These are phyloP conservation scores for Choreutis nemorana DNA, from an alignment of 2,888 invertebrate species.

Conservation along the genomic window DNA sequence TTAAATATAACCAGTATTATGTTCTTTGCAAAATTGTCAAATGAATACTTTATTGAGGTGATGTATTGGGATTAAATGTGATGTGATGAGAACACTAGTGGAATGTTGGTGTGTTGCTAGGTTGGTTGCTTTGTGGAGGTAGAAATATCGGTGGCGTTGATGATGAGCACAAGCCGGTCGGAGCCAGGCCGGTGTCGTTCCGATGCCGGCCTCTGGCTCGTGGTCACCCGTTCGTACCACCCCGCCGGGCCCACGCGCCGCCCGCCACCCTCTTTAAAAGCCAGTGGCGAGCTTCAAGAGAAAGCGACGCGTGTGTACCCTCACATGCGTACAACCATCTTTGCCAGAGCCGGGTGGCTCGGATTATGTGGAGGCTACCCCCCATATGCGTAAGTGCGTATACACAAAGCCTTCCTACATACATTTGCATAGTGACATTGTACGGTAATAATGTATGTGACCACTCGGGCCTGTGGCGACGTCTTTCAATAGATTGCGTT, in stretches of 20 bases:
- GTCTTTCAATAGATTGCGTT: conserved; percentile 57
- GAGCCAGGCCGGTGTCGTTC: conserved; percentile 42
- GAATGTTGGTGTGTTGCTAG: no score
- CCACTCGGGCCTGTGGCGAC: conserved; percentile 52
- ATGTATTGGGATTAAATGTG: no score
- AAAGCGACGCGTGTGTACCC: conserved; percentile 66
- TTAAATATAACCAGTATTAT: no score
- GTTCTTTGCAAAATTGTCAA: no score
- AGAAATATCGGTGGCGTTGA: no score
- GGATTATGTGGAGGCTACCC: conserved; percentile 56
- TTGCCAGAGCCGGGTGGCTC: conserved; percentile 45
- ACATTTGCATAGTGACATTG: conserved; percentile 67
- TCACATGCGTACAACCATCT: conserved; percentile 62
- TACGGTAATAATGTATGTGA: conserved; percentile 65
- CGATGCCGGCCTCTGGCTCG: no score
- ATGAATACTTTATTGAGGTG: no score
- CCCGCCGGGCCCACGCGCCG: conserved; percentile 25
- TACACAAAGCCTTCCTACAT: conserved; percentile 62
- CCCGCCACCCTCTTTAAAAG: conserved; percentile 64
- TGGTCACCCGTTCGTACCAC: conserved; percentile 67
- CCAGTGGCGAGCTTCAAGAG: conserved; percentile 69
- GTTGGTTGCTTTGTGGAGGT: no score
- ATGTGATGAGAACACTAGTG: no score
- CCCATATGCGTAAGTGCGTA: conserved; percentile 63
- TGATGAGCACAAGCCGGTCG: no score